Percentiles rank a stretch among this genome's conserved stretches.
These are phyloP conservation scores for Suricata suricatta DNA, from an alignment of 2,113 vertebrate species.

Conservation along the genomic window DNA sequence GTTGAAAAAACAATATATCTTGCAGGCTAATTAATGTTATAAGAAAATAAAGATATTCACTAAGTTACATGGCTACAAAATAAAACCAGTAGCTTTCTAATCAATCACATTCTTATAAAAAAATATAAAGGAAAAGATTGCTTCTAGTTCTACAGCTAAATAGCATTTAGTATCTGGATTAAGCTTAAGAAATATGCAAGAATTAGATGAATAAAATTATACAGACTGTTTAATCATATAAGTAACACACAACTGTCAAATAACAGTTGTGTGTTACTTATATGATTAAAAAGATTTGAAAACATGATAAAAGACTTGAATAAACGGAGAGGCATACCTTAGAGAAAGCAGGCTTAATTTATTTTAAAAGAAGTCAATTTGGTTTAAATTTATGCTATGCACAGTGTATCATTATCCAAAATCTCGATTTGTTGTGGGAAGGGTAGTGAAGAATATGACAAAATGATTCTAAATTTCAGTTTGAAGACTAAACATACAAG, in stretches of 20 bases:
- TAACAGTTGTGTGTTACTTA: too few species aligned
- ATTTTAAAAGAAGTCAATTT: not conserved
- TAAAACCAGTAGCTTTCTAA: not conserved
- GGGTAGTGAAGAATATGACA: not conserved
- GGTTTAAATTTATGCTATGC: not conserved
- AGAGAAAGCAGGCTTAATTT: not conserved
- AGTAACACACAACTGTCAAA: too few species aligned
- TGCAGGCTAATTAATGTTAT: not conserved
- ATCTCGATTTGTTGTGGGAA: not conserved
- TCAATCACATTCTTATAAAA: not conserved
- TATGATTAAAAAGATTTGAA: not conserved
- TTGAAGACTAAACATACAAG: not conserved
- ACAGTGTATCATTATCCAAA: not conserved
- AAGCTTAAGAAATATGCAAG: not conserved
- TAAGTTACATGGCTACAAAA: not conserved
- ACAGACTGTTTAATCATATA: too few species aligned
- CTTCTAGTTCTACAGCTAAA: not conserved
- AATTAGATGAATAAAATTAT: not conserved
- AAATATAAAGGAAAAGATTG: not conserved
- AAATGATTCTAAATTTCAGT: slow-evolving; percentile 29
- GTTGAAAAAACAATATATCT: not conserved
- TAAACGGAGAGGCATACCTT: not conserved
- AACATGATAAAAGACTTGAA: not conserved
- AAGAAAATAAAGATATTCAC: not conserved
- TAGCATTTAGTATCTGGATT: not conserved